These are phyloP conservation scores for Leptodactylus fallax DNA, from an alignment of 2,797 vertebrate species.

Conservation along the genomic window DNA sequence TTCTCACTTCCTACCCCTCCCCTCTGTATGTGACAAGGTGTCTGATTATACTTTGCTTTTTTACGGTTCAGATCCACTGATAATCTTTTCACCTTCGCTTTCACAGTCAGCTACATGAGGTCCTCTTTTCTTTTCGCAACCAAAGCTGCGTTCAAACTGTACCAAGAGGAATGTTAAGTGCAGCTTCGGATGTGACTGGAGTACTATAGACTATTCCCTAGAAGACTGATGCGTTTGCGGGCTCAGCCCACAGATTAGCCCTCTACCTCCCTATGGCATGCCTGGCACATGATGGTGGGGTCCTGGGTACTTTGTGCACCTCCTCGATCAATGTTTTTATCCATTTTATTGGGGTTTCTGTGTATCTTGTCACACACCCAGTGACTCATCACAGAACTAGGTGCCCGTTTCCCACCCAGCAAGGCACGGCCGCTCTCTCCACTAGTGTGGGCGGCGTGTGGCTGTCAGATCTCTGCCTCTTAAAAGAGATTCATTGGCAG, in stretches of 20 bases:
- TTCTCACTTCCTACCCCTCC: no score
- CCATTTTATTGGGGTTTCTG: not conserved
- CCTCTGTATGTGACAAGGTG: no score
- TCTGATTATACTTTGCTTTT: no score
- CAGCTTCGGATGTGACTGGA: not conserved
- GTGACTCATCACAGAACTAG: constrained; percentile 39
- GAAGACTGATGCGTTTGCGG: no score
- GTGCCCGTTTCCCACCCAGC: constrained; percentile 36
- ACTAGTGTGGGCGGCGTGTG: not conserved
- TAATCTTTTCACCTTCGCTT: no score
- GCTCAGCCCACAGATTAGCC: no score
- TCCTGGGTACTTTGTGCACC: not conserved
- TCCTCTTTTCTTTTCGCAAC: no score
- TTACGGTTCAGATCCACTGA: no score
- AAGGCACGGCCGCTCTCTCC: not conserved
- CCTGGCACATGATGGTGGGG: no score
- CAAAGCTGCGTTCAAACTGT: no score
- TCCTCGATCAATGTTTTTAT: not conserved
- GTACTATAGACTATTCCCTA: not conserved
- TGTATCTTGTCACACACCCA: not conserved
- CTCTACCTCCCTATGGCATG: no score
- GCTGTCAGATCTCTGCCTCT: not conserved
- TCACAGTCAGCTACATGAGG: no score
- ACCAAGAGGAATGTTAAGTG: not conserved
- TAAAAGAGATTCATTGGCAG: not conserved